Base-by-base conservation (phyloP, 2,113 vertebrate genomes). In the Talpa occidentalis region DNA sequence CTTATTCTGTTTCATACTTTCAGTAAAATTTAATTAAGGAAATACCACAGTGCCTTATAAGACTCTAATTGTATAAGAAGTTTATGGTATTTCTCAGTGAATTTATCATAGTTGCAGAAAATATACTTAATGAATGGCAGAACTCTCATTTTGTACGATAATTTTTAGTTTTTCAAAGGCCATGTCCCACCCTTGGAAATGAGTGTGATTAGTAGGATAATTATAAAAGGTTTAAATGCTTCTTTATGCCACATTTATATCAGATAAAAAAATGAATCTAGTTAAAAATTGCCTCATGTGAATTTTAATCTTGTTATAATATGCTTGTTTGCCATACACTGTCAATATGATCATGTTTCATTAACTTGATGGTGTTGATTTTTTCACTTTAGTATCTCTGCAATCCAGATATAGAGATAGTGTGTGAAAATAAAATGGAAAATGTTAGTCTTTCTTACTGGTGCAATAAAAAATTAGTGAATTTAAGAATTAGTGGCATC, bases 1-100 rank as follows among this genome's bases (percentile, higher is more conserved):
- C 90, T 84, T 93, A 90, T 85, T 64, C 30, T 21, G 35, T 49
- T 83, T 89, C n/a, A 37, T 64, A 56, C 91, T 67, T 93, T 80
- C 60, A 90, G 81, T 84, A 84, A 40, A 94, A 24, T 56, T 86
- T 94, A 70, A 84, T 90, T 90, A 93, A 91, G 42, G 35, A 76
- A 88, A 84, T 1, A 84, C 30, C 17, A 42, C 5, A 40, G 11
- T 93, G 77, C 28, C 21, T 90, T 73, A 88, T 47, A 88, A 97
- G 30, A 85, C 47, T 67, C 73, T 90, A 95, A 78, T 81, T 95
- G 11, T 49, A 14, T 91, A 90, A 69, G 42, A 87, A 80, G 8
- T 77, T 73, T 52, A 77, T 84, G 90, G 89, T 85, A 24, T 10
- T 88, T 84, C n/a, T 88, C 77, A 56, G 15, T 78, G 77, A 82